Percentiles rank a stretch among this genome's conserved stretches.
These are phyloP conservation scores for Potamarius usumacintae DNA, from an alignment of 2,113 vertebrate species.

Conservation along the genomic window DNA sequence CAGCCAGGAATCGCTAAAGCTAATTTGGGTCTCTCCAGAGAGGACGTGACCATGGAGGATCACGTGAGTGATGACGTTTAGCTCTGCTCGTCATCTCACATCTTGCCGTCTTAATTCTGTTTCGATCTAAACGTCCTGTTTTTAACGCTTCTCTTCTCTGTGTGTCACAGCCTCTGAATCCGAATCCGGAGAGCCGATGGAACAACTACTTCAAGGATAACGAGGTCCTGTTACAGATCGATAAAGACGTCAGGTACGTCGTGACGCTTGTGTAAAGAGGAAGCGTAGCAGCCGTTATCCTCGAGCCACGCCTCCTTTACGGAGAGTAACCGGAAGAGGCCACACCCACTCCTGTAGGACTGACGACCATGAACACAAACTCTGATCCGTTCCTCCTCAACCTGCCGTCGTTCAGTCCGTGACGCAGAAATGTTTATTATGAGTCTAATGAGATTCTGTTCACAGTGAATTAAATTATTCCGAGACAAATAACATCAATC, in stretches of 20 bases:
- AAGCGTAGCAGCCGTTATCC: neutral
- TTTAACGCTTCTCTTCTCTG: neutral
- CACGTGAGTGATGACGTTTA: conserved; percentile 78
- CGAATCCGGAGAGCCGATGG: conserved; percentile 94
- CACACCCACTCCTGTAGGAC: neutral
- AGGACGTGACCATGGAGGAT: conserved; percentile 96
- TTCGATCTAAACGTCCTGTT: neutral
- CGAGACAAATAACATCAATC: neutral
- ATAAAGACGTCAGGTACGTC: conserved; percentile 93
- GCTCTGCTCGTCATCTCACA: neutral
- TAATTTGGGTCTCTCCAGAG: conserved; percentile 89
- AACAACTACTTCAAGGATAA: conserved; percentile 98
- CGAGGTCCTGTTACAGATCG: conserved; percentile 94
- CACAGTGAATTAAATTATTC: neutral
- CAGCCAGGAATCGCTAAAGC: conserved; percentile 97
- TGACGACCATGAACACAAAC: neutral
- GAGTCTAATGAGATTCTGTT: neutral
- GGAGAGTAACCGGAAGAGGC: neutral
- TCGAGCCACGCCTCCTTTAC: neutral
- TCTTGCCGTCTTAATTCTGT: neutral
- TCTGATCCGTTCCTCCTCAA: neutral
- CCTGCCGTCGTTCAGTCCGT: too few species aligned
- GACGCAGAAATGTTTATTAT: too few species aligned
- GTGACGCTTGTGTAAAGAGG: too few species aligned
- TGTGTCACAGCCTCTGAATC: conserved; percentile 85